Evolutionary conservation across 2,888 invertebrate genomes (phyloP), one percentile per base, ranked within the genome.

Genomic region (Eudasyphora cyanicolor): DNA sequence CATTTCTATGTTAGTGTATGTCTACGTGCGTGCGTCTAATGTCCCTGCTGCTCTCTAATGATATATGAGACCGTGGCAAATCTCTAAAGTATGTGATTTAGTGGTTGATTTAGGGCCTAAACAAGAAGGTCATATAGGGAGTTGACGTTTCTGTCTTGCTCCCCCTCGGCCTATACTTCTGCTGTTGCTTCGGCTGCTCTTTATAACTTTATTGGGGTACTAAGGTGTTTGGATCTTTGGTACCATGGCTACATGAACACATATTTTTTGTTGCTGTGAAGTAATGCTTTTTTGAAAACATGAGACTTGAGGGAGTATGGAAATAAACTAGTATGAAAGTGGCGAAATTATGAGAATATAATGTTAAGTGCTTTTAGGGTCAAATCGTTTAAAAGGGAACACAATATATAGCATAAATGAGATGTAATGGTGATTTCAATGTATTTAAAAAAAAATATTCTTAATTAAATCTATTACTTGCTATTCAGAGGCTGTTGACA

Each of bases 81-180:
- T 80, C 83, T 79, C 79, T 79, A 79, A 76, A 82, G 83, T 35
- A 80, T 70, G 29, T 80, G 83, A 80, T 82, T 85, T 86, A 85
- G 85, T 85, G 83, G 86, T 86, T 83, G 86, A 85, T 82, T 83
- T 80, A 85, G 67, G 60, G 80, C 82, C 74, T 69, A 62, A 83
- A 79, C 82, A 82, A 82, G 83, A 80, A 83, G 82, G 80, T 82
- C 78, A 76, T 79, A 60, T 80, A 60, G 74, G 69, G 82, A 76
- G 82, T 73, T 69, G 70, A 42, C 67, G 42, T 67, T 67, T 19
- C 70, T 69, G 69, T 67, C 54, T 67, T 42, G 27, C n/a, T 42
- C 42, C 74, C 14, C 62, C 49, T 71, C 7, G 32, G 4, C 8
- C 12, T 32, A 42, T 24, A 19, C 45, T 45, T 64, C 14, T 32